Evolutionary conservation across 2,888 invertebrate species (phyloP).

Genomic region (Labia minor): DNA sequence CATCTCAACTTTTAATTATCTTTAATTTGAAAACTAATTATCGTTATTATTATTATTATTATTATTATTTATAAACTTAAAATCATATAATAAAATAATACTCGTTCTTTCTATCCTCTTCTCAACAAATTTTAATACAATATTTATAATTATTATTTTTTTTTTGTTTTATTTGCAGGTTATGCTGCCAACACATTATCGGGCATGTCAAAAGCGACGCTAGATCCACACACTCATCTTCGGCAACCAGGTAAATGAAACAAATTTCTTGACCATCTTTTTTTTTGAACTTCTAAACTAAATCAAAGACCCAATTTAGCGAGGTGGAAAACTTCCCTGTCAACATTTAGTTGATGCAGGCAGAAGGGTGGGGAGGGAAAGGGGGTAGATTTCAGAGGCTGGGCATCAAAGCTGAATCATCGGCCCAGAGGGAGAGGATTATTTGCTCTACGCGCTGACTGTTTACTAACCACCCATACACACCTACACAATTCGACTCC

Average conservation of each 20-base stretch:
- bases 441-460: neutral
- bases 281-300: neutral
- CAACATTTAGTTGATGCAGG: too few species aligned
- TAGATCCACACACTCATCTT: slow-evolving; percentile 81
- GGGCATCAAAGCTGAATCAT: neutral
- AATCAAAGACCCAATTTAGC: neutral
- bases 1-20: too few species aligned
- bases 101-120: too few species aligned
- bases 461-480: neutral
- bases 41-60: too few species aligned
- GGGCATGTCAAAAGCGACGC: slow-evolving; percentile 68
- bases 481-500: neutral
- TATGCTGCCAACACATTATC: slow-evolving; percentile 72
- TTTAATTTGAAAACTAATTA: too few species aligned
- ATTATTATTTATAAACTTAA: too few species aligned
- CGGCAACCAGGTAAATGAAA: slow-evolving; percentile 69
- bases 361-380: too few species aligned
- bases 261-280: neutral
- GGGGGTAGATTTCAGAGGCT: neutral
- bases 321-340: neutral
- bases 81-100: too few species aligned
- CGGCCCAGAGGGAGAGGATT: neutral
- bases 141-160: too few species aligned
- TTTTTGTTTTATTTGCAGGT: slow-evolving; percentile 56
- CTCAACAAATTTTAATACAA: too few species aligned